phyloP scores from a whole-genome alignment of 2,797 vertebrate genomes.

The Silurus lanzhouensis region DNA sequence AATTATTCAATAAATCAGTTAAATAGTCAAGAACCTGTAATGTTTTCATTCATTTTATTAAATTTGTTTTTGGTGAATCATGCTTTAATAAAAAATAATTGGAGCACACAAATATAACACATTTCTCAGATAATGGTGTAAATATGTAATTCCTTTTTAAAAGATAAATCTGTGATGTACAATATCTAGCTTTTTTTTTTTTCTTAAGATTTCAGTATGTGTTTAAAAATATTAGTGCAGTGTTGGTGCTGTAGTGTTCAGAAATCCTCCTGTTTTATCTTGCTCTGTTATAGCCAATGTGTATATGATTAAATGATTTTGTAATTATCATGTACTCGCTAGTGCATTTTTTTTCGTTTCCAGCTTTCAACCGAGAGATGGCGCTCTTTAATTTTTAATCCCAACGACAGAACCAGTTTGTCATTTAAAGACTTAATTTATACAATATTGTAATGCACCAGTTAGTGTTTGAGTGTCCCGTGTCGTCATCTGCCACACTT shows the following conservation, averaged over 20 bases:
- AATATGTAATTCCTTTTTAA: background rate
- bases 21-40: background rate
- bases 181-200: no score
- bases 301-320: background rate
- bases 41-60: background rate
- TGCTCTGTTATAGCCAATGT: no score
- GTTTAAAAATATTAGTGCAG: background rate
- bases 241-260: background rate
- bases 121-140: background rate
- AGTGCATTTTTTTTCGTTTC: background rate
- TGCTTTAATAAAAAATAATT: background rate
- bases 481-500: background rate
- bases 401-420: background rate
- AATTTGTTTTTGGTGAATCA: background rate
- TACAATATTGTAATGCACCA: background rate
- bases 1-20: background rate
- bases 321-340: background rate
- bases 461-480: background rate
- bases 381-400: constrained; percentile 38
- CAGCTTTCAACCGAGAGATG: constrained; percentile 37
- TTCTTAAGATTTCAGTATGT: background rate
- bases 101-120: background rate
- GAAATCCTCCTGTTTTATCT: background rate
- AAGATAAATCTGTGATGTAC: background rate
- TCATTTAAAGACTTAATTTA: background rate